These are phyloP conservation scores for Amblyjoppa fuscipennis DNA, from an alignment of 2,888 invertebrate genomes.

Conservation along the genomic window DNA sequence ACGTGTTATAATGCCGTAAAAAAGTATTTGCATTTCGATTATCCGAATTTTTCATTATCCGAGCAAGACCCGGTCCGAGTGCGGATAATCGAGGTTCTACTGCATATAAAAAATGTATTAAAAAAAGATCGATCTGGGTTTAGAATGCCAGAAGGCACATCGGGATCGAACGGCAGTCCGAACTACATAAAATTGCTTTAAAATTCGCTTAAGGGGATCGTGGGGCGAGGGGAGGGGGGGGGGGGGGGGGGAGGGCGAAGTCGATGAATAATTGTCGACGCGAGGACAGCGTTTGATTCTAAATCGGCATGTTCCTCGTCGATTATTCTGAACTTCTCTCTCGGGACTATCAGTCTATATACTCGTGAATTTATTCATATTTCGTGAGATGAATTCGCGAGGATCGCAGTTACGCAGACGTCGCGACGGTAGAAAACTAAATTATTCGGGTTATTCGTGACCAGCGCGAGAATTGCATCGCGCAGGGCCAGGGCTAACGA, in stretches of 20 bases:
- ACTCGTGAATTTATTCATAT: constrained; percentile 59
- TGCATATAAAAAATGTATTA: not conserved
- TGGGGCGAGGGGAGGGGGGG: not conserved
- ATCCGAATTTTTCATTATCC: too few relatives aligned
- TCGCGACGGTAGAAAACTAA: constrained; percentile 31
- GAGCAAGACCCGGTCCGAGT: too few relatives aligned
- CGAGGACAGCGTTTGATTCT: constrained; percentile 27
- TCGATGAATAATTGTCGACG: constrained; percentile 30
- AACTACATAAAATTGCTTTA: constrained; percentile 2
- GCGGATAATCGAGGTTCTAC: too few relatives aligned
- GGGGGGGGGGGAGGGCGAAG: not conserved
- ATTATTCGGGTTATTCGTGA: constrained; percentile 43
- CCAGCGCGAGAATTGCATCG: not conserved
- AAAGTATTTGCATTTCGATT: too few relatives aligned
- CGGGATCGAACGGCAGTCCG: not conserved
- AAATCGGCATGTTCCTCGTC: constrained; percentile 26
- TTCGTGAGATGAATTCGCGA: constrained; percentile 56
- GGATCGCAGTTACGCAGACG: not conserved
- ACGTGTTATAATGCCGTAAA: too few relatives aligned
- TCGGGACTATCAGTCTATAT: constrained; percentile 21
- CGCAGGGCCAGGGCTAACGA: not conserved
- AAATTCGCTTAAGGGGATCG: not conserved
- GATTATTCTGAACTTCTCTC: constrained; percentile 38
- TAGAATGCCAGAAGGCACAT: not conserved
- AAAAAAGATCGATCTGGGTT: not conserved